Conservation (phyloP, 2,113 vertebrate species). For the Thunnus maccoyii region DNA sequence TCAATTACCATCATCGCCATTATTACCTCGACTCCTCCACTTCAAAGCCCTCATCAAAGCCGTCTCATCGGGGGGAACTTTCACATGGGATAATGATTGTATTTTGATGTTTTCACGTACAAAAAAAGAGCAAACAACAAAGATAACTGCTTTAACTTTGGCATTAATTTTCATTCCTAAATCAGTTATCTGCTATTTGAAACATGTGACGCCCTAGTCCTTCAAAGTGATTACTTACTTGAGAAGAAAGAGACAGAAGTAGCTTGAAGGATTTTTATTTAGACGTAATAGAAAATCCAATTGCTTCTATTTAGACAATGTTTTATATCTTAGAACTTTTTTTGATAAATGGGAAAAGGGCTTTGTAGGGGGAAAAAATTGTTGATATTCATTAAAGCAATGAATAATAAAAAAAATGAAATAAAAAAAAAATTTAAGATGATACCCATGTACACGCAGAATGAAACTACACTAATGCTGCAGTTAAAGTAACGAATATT, state of each 20-base stretch:
- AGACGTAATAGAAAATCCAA: too few species aligned
- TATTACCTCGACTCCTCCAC: constrained; percentile 68
- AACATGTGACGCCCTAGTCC: constrained; percentile 52
- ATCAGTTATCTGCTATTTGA: constrained; percentile 57
- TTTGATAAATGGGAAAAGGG: too few species aligned
- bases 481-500: too few species aligned
- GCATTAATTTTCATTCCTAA: constrained; percentile 66
- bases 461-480: too few species aligned
- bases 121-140: constrained; percentile 62
- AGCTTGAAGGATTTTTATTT: not conserved
- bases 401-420: too few species aligned
- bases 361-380: too few species aligned
- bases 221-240: constrained; percentile 12
- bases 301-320: too few species aligned
- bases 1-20: constrained; percentile 73
- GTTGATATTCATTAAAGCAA: too few species aligned
- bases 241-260: constrained; percentile 27
- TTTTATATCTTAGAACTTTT: too few species aligned
- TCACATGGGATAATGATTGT: constrained; percentile 70
- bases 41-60: constrained; percentile 79
- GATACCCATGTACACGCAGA: too few species aligned
- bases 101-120: constrained; percentile 69
- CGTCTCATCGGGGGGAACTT: constrained; percentile 58
- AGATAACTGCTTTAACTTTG: constrained; percentile 67
- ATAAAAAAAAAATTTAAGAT: too few species aligned